A percentile compares a stretch with the other conserved stretches of the same genome.
Evolutionary conservation across 2,797 vertebrate species (phyloP).

Genomic region (Chiloscyllium punctatum): DNA sequence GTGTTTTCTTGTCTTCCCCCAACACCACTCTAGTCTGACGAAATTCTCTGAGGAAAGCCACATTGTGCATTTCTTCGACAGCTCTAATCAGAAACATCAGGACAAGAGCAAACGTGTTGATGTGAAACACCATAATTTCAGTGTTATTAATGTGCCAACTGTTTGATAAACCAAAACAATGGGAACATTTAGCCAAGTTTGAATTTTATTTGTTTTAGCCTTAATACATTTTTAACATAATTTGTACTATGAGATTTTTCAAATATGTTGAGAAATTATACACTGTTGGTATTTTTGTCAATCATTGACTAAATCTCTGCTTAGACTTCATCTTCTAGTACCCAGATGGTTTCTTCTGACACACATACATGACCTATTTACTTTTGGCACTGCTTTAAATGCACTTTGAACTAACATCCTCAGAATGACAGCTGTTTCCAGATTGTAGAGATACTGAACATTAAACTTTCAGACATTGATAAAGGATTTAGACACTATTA

Average conservation of each 20-base stretch:
- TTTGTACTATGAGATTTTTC: not conserved
- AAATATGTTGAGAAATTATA: not conserved
- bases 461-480: not conserved
- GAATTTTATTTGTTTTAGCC: not conserved
- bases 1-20: no score
- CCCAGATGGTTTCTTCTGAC: not conserved
- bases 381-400: no score
- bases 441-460: not conserved
- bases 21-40: no score
- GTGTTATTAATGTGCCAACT: not conserved
- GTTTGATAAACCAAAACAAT: not conserved
- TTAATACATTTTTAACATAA: not conserved
- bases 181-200: not conserved
- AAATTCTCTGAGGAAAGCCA: no score
- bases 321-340: not conserved
- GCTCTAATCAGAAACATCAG: no score
- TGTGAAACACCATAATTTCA: not conserved
- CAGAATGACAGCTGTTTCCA: constrained; percentile 15
- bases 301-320: not conserved
- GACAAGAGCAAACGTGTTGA: not conserved
- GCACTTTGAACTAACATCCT: not conserved
- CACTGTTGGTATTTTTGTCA: not conserved
- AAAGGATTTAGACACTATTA: constrained; percentile 11
- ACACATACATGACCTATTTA: not conserved
- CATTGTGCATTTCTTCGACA: no score